Evolutionary conservation across 2,797 vertebrate genomes (phyloP), one percentile per base, ranked within the genome.

Genomic region (Sardinella longiceps): DNA sequence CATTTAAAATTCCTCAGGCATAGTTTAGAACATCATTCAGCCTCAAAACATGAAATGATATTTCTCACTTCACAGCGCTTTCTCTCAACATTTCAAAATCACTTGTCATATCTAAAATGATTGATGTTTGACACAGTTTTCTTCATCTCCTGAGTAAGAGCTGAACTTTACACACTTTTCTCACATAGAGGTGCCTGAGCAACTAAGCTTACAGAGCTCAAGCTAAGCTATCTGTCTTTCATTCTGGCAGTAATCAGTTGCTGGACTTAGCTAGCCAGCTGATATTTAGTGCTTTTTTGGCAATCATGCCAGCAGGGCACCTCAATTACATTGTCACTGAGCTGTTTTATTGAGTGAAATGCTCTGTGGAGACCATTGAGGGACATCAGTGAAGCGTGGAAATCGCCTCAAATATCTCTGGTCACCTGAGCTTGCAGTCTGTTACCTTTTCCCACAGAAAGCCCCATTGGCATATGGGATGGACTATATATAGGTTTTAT

Each of bases 251-350:
- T 77, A 77, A 77, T 77, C 70, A 77, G 70, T 43, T 20, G 14
- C 70, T 77, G 70, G 70, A 23, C 70, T 77, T 39, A 43, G 56
- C 86, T 39, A 43, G 56, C 86, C 18, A 56, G 83, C 84, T 81
- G 84, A 86, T 45, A 58, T 81, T 45, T 80, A 84, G 70, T 83
- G 66, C 28, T 80, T 70, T 70, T 81, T 81, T 88, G 84, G 81
- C 81, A 58, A 70, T 70, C 66, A 33, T 11, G 33, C 39, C 6
- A 53, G 39, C 39, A 70, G 83, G 82, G 82, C 43, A 58, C 25
- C 46, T 53, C 83, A 88, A 86, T 88, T 85, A 84, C 74, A 50
- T 66, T 83, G 82, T 43, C 45, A 80, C 82, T 77, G 70, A 77
- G 70, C 70, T 77, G 70, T 37, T 77, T 77, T 77, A 77, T 77